Conservation (phyloP, 2,888 invertebrate species). For the Drosophila limbata region DNA sequence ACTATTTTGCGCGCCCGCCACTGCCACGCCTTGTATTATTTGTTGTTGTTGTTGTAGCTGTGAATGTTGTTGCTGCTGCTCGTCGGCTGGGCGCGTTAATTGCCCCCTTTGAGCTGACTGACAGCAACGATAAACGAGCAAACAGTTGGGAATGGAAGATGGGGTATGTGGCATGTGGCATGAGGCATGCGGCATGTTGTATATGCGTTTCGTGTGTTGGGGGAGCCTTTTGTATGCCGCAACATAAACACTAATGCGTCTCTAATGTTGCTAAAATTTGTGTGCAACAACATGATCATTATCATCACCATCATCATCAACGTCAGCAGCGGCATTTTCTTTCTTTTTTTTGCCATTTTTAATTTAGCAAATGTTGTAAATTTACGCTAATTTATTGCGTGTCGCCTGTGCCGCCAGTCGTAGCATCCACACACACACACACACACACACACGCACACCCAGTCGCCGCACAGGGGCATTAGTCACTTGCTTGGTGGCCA, state of each 20-base stretch:
- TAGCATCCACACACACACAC: conserved; percentile 52
- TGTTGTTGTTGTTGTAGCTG: conserved; percentile 17
- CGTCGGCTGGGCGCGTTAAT: conserved; percentile 71
- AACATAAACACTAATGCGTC: conserved; percentile 49
- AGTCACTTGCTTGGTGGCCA: conserved; percentile 75
- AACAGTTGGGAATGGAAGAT: conserved; percentile 62
- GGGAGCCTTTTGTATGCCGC: conserved; percentile 35
- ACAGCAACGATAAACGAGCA: conserved; percentile 78
- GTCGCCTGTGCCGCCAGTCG: conserved; percentile 74
- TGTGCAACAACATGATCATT: conserved; percentile 36
- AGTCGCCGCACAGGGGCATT: conserved; percentile 52
- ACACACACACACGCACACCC: conserved; percentile 8
- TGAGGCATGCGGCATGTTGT: conserved; percentile 16
- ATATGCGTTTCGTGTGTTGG: conserved; percentile 31
- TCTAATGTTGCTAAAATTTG: conserved; percentile 72
- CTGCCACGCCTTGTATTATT: conserved; percentile 26
- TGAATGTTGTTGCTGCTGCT: conserved; percentile 32
- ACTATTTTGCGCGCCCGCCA: conserved; percentile 46
- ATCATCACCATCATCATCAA: conserved; percentile 9
- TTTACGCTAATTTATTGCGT: conserved; percentile 81
- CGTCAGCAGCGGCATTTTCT: conserved; percentile 9
- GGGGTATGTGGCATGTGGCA: conserved; percentile 17
- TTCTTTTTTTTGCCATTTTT: conserved; percentile 70
- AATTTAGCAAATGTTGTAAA: conserved; percentile 81
- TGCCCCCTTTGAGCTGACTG: conserved; percentile 79